A percentile compares a stretch with the other conserved stretches of the same genome.
These are phyloP conservation scores for Drosophila nigritarsus DNA, from an alignment of 2,888 invertebrate genomes.

Conservation along the genomic window DNA sequence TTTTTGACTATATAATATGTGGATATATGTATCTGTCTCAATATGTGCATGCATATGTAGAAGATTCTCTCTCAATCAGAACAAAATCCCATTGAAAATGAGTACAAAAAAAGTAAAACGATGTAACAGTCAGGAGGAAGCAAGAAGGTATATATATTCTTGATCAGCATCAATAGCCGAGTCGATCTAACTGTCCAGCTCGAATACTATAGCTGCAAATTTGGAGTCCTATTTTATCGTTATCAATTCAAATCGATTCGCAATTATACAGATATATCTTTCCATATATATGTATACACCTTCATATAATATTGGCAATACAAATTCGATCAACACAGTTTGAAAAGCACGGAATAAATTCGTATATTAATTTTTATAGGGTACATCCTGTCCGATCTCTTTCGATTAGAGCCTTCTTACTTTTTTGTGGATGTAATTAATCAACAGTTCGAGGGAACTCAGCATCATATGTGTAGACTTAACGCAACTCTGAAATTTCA, in stretches of 20 bases:
- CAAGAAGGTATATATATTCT: neutral
- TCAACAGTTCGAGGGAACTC: neutral
- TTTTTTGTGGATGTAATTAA: neutral
- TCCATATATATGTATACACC: neutral
- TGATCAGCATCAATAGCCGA: neutral
- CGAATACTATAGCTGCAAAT: neutral
- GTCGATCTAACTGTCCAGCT: neutral
- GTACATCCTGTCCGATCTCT: neutral
- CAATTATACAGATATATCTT: too few species aligned
- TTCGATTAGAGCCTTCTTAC: neutral
- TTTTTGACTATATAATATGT: too few species aligned
- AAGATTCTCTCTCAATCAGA: too few species aligned
- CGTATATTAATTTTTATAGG: neutral
- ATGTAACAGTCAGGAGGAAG: neutral
- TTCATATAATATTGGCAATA: neutral
- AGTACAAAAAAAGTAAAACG: neutral
- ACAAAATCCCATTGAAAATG: neutral
- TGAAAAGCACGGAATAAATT: neutral
- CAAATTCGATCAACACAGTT: neutral
- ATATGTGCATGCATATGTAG: too few species aligned
- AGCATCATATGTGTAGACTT: conserved; percentile 6
- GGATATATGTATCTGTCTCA: too few species aligned
- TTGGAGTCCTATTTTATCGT: neutral
- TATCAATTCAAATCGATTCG: neutral
- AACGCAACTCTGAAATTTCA: conserved; percentile 24